Evolutionary conservation across 2,888 invertebrate species (phyloP), one percentile per base, ranked within the genome.

Genomic region (Sussaba pulchella): DNA sequence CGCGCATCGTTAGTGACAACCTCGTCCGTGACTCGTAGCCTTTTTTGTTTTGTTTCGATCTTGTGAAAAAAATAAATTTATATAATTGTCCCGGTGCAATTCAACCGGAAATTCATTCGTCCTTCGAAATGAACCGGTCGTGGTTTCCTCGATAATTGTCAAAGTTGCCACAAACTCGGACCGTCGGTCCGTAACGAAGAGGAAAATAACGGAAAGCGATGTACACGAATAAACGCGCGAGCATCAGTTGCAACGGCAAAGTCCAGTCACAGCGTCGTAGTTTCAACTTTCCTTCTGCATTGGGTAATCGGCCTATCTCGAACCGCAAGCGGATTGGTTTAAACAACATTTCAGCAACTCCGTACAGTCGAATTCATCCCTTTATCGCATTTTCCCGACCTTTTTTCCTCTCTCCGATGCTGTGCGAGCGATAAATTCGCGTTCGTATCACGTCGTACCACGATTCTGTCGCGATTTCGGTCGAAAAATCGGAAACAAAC

Each of bases 1-100:
- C 24, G 67, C n/a, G 41, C 36, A 19, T 76, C 80, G 80, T 80
- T 80, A 76, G 75, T 43, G 70, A 26, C 57, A 57, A 17, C 52
- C 21, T 72, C 36, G 61, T 14, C 17, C 39, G 21, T 52, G 21
- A 64, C 47, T 47, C 43, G 24, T 24, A 10, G 21, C 71, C n/a
- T n/a, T n/a, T n/a, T n/a, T 31, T 31, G 2, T 31, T 31, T 31
- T 24, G 9, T n/a, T 52, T 52, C 21, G 21, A 1, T 50, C 52
- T 21, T 39, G 12, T 12, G 39, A 52, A 39, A 36, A 36, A 50
- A 36, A 59, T 59, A 50, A 43, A 64, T 39, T 31, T 6, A 47
- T 54, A 10, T 73, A 63, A 63, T 57, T 39, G 59, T 78, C 26
- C 36, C 6, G 2, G 14, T 66, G 41, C 57, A 74, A 64, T 79